Evolutionary conservation across 2,113 vertebrate species (phyloP).

Genomic region (Gasterosteus nipponicus): DNA sequence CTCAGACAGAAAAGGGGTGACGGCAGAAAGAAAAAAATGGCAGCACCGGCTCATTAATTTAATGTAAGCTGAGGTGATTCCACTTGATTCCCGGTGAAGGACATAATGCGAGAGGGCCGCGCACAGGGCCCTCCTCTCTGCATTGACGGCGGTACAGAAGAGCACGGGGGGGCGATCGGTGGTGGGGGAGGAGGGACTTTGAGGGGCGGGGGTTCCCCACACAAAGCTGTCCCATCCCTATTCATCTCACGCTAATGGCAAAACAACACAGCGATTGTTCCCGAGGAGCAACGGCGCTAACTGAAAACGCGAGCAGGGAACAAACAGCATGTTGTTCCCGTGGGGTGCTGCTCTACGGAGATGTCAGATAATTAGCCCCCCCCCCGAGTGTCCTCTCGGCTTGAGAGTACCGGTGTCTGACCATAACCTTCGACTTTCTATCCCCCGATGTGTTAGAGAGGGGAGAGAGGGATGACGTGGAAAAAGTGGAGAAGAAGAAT

Average conservation of each 20-base stretch:
- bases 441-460: not conserved
- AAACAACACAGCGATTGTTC: constrained; percentile 84
- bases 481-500: not conserved
- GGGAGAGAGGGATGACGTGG: not conserved
- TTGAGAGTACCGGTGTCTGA: constrained; percentile 73
- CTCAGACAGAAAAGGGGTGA: not conserved
- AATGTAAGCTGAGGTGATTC: constrained; percentile 35
- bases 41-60: constrained; percentile 34
- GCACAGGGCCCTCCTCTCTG: constrained; percentile 38
- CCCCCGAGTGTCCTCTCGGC: constrained; percentile 37
- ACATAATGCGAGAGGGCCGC: constrained; percentile 45
- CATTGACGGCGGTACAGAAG: constrained; percentile 50
- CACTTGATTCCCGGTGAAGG: constrained; percentile 59
- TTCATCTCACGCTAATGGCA: constrained; percentile 82
- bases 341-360: constrained; percentile 74
- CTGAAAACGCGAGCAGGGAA: constrained; percentile 77
- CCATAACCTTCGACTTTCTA: constrained; percentile 25
- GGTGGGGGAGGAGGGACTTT: constrained; percentile 23
- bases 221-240: constrained; percentile 82
- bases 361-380: constrained; percentile 82
- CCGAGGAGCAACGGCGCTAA: constrained; percentile 74
- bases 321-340: constrained; percentile 81
- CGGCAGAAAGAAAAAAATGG: constrained; percentile 5
- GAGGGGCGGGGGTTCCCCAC: constrained; percentile 39
- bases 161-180: constrained; percentile 32